phyloP scores from a whole-genome alignment of 2,888 invertebrate genomes.

The Emesis castigata region DNA sequence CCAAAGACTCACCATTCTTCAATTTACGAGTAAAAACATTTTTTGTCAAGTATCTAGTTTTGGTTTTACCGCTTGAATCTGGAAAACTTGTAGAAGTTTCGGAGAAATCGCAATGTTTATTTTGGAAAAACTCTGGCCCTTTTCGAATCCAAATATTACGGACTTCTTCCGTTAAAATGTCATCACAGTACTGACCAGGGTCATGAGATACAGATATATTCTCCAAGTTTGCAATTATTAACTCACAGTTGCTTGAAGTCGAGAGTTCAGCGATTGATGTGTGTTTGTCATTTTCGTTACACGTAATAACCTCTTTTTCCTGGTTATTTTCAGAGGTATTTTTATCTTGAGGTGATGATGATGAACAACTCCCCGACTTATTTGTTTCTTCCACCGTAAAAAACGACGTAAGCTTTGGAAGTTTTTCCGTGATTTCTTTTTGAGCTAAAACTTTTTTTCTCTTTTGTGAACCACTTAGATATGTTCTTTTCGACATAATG shows the following conservation, averaged over 20 bases:
- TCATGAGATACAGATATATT: background rate
- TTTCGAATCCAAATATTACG: slow-evolving; percentile 57
- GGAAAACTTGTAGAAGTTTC: slow-evolving; percentile 41
- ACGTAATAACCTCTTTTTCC: slow-evolving; percentile 7
- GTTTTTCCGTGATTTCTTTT: slow-evolving; percentile 48
- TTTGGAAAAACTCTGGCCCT: slow-evolving; percentile 53
- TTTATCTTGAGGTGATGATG: slow-evolving; percentile 31
- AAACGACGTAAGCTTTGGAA: slow-evolving; percentile 51
- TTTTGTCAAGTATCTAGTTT: slow-evolving; percentile 1
- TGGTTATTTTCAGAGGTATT: slow-evolving; percentile 13
- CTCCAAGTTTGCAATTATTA: background rate
- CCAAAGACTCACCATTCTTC: slow-evolving; percentile 26
- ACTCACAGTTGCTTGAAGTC: background rate
- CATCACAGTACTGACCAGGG: background rate
- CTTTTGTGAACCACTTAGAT: slow-evolving; percentile 50
- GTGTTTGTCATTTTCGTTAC: slow-evolving; percentile 7
- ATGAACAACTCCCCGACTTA: slow-evolving; percentile 33
- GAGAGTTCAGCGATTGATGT: slow-evolving; percentile 9
- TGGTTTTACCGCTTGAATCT: slow-evolving; percentile 25
- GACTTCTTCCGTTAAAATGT: background rate
- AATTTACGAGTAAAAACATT: background rate
- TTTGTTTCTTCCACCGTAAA: slow-evolving; percentile 46
- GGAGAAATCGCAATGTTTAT: slow-evolving; percentile 44
- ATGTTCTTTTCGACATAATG: slow-evolving; percentile 6
- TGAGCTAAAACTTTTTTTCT: slow-evolving; percentile 49